Evolutionary conservation across 2,888 invertebrate genomes (phyloP), one percentile per base, ranked within the genome.

Genomic region (Scaptomyza flava): DNA sequence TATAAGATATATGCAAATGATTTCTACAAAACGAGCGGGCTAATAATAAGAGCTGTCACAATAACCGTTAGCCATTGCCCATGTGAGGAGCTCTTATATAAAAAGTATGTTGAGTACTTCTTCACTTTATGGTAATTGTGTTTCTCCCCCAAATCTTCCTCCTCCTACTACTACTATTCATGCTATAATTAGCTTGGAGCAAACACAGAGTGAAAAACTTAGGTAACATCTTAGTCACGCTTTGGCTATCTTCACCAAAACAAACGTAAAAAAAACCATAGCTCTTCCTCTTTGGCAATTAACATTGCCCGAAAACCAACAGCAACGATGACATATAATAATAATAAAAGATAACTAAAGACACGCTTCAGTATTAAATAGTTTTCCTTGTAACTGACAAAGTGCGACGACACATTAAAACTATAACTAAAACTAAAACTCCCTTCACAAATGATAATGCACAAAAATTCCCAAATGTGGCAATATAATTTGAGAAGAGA

Each of bases 171-270:
- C 38, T 2, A 38, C 38, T 14, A 7, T 3, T 30, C 34, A 23
- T 59, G 67, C 57, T 64, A 69, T 77, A 89, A 84, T 89, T 89
- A 84, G 76, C 87, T 77, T 63, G 72, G 34, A 69, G 72, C 62
- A 62, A 56, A 52, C 23, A 23, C 17, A 23, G 23, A 23, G 23
- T 23, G 23, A 33, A 46, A 53, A 59, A 74, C 85, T 89, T 89
- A 88, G 88, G 83, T 89, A 86, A 86, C 76, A 59, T 82, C 76
- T 80, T 60, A 80, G 85, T 86, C 85, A 86, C 86, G 85, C 74
- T 87, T 86, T 89, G 68, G 61, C 88, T 78, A 61, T 82, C 88
- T 79, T 69, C 72, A 76, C 57, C 73, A 65, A 64, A 73, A 85
- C 72, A 87, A 73, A 87, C 11, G 27, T 23, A 23, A 23, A 8